phyloP scores from a whole-genome alignment of 2,888 invertebrate species.

The Xestia rhomboidea region DNA sequence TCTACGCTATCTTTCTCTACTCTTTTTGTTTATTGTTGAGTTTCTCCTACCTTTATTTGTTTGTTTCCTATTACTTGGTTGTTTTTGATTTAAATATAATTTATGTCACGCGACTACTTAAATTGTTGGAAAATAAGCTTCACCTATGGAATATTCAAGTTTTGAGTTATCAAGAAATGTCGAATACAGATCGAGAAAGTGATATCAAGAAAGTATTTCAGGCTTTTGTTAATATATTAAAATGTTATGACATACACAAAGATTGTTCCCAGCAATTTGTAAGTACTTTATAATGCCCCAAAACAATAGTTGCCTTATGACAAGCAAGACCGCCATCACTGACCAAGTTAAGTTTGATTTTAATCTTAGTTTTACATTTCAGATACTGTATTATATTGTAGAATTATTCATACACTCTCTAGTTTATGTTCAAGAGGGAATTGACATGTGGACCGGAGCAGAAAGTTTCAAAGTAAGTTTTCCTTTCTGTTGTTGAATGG shows the following conservation, averaged over 20 bases:
- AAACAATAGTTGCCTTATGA: neutral
- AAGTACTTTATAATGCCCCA: conserved; percentile 8
- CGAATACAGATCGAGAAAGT: neutral
- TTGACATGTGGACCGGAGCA: neutral
- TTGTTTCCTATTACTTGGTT: neutral
- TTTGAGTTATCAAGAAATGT: neutral
- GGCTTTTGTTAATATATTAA: conserved; percentile 30
- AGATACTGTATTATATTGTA: conserved; percentile 15
- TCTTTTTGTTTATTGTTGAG: neutral
- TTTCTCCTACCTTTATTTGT: neutral
- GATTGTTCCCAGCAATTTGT: conserved; percentile 22
- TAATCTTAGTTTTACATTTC: neutral
- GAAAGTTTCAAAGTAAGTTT: neutral
- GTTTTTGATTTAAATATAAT: conserved; percentile 29
- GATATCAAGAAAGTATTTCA: conserved; percentile 11
- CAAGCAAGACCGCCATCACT: neutral
- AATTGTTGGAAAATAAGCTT: conserved; percentile 22
- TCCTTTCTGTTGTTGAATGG: neutral
- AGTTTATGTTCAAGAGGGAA: conserved; percentile 1
- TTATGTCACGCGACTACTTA: conserved; percentile 13
- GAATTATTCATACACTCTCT: conserved; percentile 25
- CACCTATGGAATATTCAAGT: conserved; percentile 31
- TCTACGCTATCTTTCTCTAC: no score
- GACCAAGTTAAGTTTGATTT: no score
- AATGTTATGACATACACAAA: conserved; percentile 39